Base-by-base conservation (phyloP, 2,113 vertebrate species). In the Syngnathus scovelli region DNA sequence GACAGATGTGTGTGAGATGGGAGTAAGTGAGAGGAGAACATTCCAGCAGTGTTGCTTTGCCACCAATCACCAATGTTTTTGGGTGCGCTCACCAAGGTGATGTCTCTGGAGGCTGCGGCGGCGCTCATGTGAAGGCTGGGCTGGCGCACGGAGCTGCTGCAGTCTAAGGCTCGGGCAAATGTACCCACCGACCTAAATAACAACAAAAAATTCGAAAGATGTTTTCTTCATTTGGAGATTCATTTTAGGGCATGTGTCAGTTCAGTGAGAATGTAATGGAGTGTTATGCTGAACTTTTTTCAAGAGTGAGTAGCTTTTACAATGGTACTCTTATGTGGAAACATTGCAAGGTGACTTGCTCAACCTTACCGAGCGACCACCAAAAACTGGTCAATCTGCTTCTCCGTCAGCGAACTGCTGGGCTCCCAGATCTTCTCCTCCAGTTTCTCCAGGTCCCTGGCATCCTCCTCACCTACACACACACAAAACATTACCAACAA, bases 381-480 rank as follows among this genome's bases (percentile, higher is more conserved):
- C 62, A 99, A 90, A 81, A 99, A 99, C 89, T 99, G 96, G 88
- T 99, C 95, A 5, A 99, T 98, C 90, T 99, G 95, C 82, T 98
- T 98, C 90, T 98, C 96, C 12, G 92, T 92, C 64, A 98, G 88
- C 0, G 92, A 92, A 72, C 92, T 97, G 90, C 90, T 93, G 1
- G 94, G 92, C 79, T 98, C 95, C 94, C 95, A 99, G 51, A 98
- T 86, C 86, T 94, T 97, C 81, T 95, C 96, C 90, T 99, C 96
- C 77, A 99, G 90, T 67, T 94, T 93, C 71, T 93, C 86, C 89
- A 95, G 91, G 78, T 98, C 96, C 65, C 96, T 92, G 65, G 87
- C 92, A 44, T 98, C 96, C 4, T 93, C 92, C 74, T 96, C 95
- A 8, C 90, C 96, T 98, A 65, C 43, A 72, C 11, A 72, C 11